Conservation (phyloP, 2,113 vertebrate genomes). For the Poeciliopsis prolifica region DNA sequence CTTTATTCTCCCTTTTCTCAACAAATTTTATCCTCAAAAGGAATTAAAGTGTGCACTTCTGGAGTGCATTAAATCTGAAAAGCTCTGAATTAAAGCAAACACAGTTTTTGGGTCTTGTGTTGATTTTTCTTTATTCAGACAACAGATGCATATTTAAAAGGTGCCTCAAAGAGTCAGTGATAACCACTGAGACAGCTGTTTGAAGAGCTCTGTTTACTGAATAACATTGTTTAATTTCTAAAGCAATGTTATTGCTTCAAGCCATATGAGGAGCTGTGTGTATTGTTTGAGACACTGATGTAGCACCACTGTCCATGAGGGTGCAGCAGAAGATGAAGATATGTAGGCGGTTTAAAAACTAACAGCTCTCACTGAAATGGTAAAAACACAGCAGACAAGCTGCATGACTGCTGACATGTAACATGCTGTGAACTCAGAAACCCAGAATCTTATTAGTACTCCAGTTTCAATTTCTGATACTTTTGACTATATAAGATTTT, state of each 20-base stretch:
- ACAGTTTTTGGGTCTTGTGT: not conserved
- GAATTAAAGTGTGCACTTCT: not conserved
- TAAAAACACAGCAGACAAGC: not conserved
- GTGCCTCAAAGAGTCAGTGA: conserved; percentile 7
- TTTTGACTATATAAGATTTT: not conserved
- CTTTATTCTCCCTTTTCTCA: not conserved
- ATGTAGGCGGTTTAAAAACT: conserved; percentile 16
- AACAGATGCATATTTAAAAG: conserved; percentile 19
- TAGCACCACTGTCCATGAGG: conserved; percentile 39
- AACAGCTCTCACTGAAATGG: conserved; percentile 2
- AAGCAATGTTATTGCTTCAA: conserved; percentile 8
- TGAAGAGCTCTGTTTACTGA: conserved; percentile 29
- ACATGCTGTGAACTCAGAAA: not conserved
- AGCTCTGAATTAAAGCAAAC: not conserved
- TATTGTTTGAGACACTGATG: conserved; percentile 45
- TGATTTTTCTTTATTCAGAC: not conserved
- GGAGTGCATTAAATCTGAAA: not conserved
- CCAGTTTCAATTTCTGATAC: not conserved
- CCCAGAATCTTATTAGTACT: not conserved
- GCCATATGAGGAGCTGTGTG: conserved; percentile 20
- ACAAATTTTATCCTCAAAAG: not conserved
- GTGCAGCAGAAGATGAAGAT: conserved; percentile 26
- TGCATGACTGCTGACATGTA: conserved; percentile 4
- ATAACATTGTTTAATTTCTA: conserved; percentile 36
- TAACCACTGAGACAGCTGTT: conserved; percentile 21